phyloP scores from a whole-genome alignment of 2,113 vertebrate genomes.

The Crotophaga sulcirostris region DNA sequence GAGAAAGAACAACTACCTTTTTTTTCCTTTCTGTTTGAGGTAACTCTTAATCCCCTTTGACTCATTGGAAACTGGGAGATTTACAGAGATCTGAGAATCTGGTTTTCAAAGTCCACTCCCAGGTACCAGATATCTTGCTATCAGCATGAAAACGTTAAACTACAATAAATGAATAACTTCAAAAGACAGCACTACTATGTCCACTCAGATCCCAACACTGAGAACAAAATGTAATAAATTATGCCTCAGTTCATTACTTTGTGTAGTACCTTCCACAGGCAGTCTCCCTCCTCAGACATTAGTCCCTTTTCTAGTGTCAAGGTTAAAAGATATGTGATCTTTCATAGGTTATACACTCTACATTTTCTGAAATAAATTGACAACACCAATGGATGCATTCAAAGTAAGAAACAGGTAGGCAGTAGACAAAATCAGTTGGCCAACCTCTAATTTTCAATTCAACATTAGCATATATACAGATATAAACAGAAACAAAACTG shows the following conservation, averaged over 20 bases:
- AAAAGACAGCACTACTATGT: not conserved
- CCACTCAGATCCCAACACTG: not conserved
- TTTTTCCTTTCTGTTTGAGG: not conserved
- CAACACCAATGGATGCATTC: not conserved
- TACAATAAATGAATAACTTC: not conserved
- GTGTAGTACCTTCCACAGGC: fast-evolving
- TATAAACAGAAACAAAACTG: not conserved
- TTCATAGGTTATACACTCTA: not conserved
- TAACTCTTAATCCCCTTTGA: not conserved
- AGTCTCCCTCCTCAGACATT: not conserved
- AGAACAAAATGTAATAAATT: not conserved
- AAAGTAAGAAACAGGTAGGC: not conserved
- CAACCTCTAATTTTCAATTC: not conserved
- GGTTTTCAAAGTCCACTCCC: not conserved
- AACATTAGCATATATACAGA: not conserved
- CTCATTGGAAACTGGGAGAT: not conserved
- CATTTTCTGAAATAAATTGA: not conserved
- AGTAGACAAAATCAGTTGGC: not conserved
- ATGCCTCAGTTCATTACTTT: not conserved
- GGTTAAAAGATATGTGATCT: not conserved
- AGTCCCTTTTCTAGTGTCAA: not conserved
- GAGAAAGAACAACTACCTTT: not conserved
- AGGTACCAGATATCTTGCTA: not conserved
- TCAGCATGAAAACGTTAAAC: not conserved
- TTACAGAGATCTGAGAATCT: not conserved